These are phyloP conservation scores for Drosophila sechellia DNA, from an alignment of 1,140 invertebrate species.

Conservation along the genomic window DNA sequence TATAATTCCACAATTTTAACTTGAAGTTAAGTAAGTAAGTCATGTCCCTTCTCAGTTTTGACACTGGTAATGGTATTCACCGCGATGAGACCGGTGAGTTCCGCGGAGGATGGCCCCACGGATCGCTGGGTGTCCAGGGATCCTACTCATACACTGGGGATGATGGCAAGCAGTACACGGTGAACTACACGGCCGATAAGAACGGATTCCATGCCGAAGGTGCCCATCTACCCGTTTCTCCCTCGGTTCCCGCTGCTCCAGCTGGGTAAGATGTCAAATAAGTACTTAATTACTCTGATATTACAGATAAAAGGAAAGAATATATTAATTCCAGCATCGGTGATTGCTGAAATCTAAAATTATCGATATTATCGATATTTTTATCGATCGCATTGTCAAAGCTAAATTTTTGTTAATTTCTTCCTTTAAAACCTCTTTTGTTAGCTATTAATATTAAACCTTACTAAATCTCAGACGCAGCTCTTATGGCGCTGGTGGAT, in stretches of 20 bases:
- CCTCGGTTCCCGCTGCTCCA: slow-evolving; percentile 84
- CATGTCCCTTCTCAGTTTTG: slow-evolving; percentile 83
- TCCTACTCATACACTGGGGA: slow-evolving; percentile 87
- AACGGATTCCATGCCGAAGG: slow-evolving; percentile 88
- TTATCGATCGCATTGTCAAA: too few species aligned
- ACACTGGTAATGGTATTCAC: slow-evolving; percentile 87
- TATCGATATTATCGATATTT: too few species aligned
- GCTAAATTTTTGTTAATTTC: too few species aligned
- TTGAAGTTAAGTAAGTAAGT: too few species aligned
- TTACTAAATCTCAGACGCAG: slow-evolving; percentile 16
- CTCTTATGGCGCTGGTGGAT: slow-evolving; percentile 40
- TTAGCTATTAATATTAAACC: too few species aligned
- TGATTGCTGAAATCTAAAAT: too few species aligned
- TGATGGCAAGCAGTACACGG: slow-evolving; percentile 87
- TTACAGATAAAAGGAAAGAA: too few species aligned
- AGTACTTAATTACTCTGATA: too few species aligned
- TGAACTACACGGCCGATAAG: slow-evolving; percentile 89
- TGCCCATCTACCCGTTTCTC: slow-evolving; percentile 92
- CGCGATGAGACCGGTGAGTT: slow-evolving; percentile 86
- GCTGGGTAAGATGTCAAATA: slow-evolving; percentile 12
- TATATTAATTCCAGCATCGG: too few species aligned
- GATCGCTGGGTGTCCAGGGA: slow-evolving; percentile 87
- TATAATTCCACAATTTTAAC: too few species aligned
- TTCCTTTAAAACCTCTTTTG: too few species aligned
- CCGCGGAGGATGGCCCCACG: slow-evolving; percentile 84